Conservation (phyloP, 2,888 invertebrate genomes). For the Diaphora mendica region DNA sequence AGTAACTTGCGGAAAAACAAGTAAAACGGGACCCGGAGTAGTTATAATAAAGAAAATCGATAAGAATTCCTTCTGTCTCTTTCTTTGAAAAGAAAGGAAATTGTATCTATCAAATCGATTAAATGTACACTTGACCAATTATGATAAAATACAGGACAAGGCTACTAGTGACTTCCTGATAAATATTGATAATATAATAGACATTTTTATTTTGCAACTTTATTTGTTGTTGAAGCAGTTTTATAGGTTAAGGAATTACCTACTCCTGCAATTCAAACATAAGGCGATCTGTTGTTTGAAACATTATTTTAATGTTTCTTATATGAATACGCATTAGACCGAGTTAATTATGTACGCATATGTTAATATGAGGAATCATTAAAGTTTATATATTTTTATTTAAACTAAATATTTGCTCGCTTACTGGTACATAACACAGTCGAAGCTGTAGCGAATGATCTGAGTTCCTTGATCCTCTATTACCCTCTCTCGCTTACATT, state of each 20-base stretch:
- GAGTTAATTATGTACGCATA: background rate
- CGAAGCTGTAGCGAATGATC: background rate
- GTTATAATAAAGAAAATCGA: background rate
- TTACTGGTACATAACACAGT: background rate
- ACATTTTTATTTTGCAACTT: background rate
- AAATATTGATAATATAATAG: background rate
- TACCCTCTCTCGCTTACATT: too few relatives aligned
- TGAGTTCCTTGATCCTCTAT: background rate
- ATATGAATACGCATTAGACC: background rate
- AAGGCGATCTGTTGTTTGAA: too few relatives aligned
- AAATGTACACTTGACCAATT: background rate
- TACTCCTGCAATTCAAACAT: too few relatives aligned
- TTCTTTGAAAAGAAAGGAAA: background rate
- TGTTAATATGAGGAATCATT: background rate
- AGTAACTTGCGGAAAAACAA: background rate
- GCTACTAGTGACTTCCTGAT: background rate
- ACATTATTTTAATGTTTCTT: background rate
- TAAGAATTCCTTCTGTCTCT: background rate
- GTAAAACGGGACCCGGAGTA: background rate
- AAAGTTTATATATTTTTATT: background rate
- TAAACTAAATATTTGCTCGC: background rate
- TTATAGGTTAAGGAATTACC: background rate
- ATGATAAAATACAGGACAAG: background rate
- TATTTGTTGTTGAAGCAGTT: background rate
- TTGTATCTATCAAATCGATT: background rate